Evolutionary conservation across 2,113 vertebrate genomes (phyloP).

Genomic region (Triplophysa tibetana): DNA sequence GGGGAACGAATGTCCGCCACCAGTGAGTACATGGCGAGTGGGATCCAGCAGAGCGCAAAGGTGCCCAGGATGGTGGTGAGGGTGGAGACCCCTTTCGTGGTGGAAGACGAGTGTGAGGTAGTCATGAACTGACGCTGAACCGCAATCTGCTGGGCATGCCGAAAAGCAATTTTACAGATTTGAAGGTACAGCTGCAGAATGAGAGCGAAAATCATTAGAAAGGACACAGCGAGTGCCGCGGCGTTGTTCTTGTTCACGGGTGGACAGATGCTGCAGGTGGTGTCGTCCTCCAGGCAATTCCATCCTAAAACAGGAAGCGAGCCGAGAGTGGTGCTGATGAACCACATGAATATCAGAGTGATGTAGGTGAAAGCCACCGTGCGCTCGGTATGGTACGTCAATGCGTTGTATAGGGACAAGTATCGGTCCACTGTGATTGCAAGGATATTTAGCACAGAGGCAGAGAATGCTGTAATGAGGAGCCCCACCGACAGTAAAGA

Average conservation of each 20-base stretch:
- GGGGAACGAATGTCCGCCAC: slow-evolving; percentile 86
- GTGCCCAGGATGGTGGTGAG: slow-evolving; percentile 86
- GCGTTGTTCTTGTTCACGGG: slow-evolving; percentile 88
- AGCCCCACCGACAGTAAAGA: slow-evolving; percentile 78
- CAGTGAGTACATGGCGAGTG: slow-evolving; percentile 86
- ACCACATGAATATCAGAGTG: slow-evolving; percentile 81
- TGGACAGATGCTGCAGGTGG: slow-evolving; percentile 84
- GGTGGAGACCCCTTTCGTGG: slow-evolving; percentile 88
- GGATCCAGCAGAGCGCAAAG: slow-evolving; percentile 88
- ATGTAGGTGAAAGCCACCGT: slow-evolving; percentile 82
- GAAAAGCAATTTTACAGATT: slow-evolving; percentile 88
- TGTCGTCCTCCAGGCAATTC: slow-evolving; percentile 84
- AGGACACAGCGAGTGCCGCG: slow-evolving; percentile 81
- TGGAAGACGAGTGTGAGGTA: slow-evolving; percentile 75
- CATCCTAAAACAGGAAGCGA: slow-evolving; percentile 84
- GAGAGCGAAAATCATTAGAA: slow-evolving; percentile 86
- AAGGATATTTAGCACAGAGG: slow-evolving; percentile 85
- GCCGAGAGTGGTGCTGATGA: slow-evolving; percentile 75
- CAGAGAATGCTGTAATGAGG: slow-evolving; percentile 86
- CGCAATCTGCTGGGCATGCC: slow-evolving; percentile 92
- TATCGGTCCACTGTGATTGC: slow-evolving; percentile 92
- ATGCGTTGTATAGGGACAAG: slow-evolving; percentile 89
- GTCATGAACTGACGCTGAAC: slow-evolving; percentile 86
- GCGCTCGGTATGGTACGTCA: slow-evolving; percentile 89
- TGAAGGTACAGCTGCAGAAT: slow-evolving; percentile 93